Evolutionary conservation across 2,113 vertebrate species (phyloP), one percentile per base, ranked within the genome.

Genomic region (Hippocampus mohnikei): DNA sequence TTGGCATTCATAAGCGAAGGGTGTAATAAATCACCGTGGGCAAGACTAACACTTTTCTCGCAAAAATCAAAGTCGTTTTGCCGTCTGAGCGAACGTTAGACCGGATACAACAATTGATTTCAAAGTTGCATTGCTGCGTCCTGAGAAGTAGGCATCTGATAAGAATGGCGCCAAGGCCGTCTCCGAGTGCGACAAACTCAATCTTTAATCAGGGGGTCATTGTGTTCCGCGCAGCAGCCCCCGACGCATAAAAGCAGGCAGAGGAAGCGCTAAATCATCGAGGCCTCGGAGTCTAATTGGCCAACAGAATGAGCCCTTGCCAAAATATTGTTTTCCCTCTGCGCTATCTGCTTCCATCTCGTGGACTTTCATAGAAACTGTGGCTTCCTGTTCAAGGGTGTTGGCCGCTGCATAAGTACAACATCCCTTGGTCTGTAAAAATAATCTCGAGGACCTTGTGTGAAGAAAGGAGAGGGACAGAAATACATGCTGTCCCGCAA

Each of bases 381-480:
- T 81, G 86, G 89, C 93, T 98, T 98, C 95, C 96, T 95, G 93
- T 94, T 93, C 91, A 46, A 92, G 93, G 93, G 93, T 94, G 93
- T 93, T 88, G 90, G 88, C 88, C 46, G 0, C 80, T 74, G 69
- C 79, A 58, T 78, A 88, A 88, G 84, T 91, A 90, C 90, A 89
- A 90, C 88, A 88, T 93, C 89, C 91, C 88, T 81, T 92, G 90
- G 93, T 88, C 93, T 94, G 93, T 87, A 94, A 95, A 96, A 95
- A 94, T 93, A 96, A 93, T 94, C 90, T 93, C 85, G 87, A 84
- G 88, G 76, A 80, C 91, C 90, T 92, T 92, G 87, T 94, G 92
- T 92, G 83, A 83, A 87, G 80, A 87, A 84, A 78, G 74, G 15
- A 75, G 78, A 78, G 73, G 81, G 86, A 87, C 90, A 81, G 80